Evolutionary conservation across 2,797 vertebrate genomes (phyloP).

Genomic region (Tauraco hartlaubi): DNA sequence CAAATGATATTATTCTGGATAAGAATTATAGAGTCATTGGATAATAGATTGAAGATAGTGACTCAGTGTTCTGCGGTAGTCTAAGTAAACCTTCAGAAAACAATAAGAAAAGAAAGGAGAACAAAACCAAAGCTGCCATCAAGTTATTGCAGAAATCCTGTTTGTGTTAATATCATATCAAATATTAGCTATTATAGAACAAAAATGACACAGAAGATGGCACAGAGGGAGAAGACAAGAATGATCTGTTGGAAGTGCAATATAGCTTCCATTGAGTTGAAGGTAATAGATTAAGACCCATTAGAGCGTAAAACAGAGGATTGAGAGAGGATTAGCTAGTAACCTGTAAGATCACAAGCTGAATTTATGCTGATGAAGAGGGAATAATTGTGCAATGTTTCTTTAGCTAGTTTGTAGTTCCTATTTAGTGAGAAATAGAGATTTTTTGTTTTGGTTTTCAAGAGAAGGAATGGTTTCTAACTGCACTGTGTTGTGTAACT

Average conservation of each 20-base stretch:
- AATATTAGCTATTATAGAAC: background rate
- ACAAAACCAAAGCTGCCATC: background rate
- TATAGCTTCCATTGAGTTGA: background rate
- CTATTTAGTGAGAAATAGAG: background rate
- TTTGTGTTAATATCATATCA: background rate
- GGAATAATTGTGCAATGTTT: background rate
- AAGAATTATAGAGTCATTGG: background rate
- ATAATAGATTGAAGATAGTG: background rate
- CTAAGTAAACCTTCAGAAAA: background rate
- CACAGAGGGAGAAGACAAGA: background rate
- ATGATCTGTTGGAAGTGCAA: background rate
- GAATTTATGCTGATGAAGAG: background rate
- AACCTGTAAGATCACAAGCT: background rate
- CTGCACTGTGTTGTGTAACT: background rate
- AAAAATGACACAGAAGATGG: background rate
- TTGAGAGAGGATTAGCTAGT: background rate
- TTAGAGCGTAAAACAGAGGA: background rate
- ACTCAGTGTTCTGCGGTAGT: background rate
- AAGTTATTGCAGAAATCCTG: background rate
- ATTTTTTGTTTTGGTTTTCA: background rate
- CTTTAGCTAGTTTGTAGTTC: background rate
- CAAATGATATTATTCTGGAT: background rate
- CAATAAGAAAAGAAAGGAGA: background rate
- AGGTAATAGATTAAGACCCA: background rate
- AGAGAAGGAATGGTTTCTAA: background rate